Percentiles rank a stretch among this genome's conserved stretches.
Conservation (phyloP, 2,797 vertebrate species). For the Schizopygopsis malacanthus region DNA sequence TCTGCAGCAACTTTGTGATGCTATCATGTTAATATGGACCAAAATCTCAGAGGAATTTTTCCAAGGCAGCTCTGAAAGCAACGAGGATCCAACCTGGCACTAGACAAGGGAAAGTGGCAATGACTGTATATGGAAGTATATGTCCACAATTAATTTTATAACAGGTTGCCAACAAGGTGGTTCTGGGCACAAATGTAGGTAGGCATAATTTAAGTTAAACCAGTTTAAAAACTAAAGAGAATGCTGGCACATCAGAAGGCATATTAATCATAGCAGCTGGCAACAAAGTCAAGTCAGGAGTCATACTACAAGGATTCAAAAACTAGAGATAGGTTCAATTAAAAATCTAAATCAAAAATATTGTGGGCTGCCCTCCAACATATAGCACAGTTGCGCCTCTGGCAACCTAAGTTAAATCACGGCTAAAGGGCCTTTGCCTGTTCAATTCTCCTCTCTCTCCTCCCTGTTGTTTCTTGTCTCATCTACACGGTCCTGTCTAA, state of each 20-base stretch:
- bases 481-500: no score
- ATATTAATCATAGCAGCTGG: constrained; percentile 2
- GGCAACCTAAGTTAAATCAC: no score
- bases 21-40: background rate
- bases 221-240: background rate
- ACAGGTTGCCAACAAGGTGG: background rate
- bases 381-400: background rate
- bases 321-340: background rate
- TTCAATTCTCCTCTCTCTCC: no score
- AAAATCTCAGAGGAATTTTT: background rate
- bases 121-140: background rate
- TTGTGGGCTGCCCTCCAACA: no score
- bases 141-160: background rate
- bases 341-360: background rate
- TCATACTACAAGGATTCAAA: background rate
- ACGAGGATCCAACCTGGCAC: no score
- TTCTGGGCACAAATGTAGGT: background rate
- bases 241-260: background rate
- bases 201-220: background rate
- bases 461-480: no score
- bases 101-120: background rate
- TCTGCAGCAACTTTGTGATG: no score
- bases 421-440: no score
- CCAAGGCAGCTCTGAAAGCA: no score
- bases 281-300: background rate